Evolutionary conservation across 2,113 vertebrate genomes (phyloP), one percentile per base, ranked within the genome.

Genomic region (Phrynocephalus versicolor): DNA sequence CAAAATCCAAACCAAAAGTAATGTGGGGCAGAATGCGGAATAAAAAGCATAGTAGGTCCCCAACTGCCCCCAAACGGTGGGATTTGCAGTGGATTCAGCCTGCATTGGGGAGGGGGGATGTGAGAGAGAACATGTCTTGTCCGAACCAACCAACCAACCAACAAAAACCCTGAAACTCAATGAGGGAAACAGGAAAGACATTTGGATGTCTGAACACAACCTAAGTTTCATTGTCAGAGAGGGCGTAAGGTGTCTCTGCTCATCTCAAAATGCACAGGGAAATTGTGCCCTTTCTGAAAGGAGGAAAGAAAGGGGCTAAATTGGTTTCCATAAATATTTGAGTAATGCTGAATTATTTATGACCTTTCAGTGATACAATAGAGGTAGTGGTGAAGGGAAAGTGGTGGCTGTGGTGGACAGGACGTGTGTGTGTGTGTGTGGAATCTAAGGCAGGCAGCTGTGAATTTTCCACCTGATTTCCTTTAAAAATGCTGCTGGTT

Each of bases 291-390:
- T 93, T 92, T 93, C 79, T 88, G 85, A 87, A 87, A 94, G 89
- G 27, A 80, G 85, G 93, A 92, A 90, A 5, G 73, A 89, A 87
- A 90, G 91, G 85, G 84, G 86, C 87, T 88, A 95, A 94, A 94
- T 92, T 93, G 94, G 92, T 95, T 93, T 91, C 93, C 92, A 95
- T 95, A 94, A 95, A 95, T 95, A 95, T 94, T 94, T 95, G 94
- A 95, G 88, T 78, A 91, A 90, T 88, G 86, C 88, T 95, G 94
- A 94, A 95, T 95, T 95, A 95, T 95, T 94, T 93, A 95, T 94
- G 89, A 89, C 79, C 85, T 90, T 94, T 88, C 13, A 62, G 90
- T 90, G 92, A 94, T 90, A 94, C 89, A 92, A 91, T 82, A 77
- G 74, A 37, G 67, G 91, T 88, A 91, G 69, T 86, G 92, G 62